phyloP scores from a whole-genome alignment of 2,797 vertebrate species.

The Enteromius thamalakanensis region DNA sequence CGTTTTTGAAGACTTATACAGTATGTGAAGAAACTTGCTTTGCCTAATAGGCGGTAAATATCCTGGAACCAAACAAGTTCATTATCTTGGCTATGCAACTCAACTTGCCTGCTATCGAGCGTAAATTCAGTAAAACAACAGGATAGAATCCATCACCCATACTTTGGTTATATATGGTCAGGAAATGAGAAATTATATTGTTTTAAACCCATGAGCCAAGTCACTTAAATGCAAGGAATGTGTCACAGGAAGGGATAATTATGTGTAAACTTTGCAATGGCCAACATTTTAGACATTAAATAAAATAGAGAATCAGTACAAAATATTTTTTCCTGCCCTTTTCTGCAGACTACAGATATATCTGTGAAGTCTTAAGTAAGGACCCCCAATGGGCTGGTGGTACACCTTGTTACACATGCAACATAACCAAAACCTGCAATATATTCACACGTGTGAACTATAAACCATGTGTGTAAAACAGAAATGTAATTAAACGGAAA shows the following conservation, averaged over 20 bases:
- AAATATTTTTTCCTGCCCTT: background rate
- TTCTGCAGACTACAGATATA: background rate
- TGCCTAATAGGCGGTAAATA: background rate
- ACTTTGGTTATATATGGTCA: conserved; percentile 47
- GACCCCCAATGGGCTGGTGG: background rate
- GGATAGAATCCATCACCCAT: background rate
- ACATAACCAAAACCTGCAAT: background rate
- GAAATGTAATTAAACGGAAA: conserved; percentile 23
- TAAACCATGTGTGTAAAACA: conserved; percentile 32
- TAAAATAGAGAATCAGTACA: background rate
- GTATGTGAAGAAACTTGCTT: background rate
- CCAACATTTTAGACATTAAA: conserved; percentile 16
- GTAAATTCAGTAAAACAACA: background rate
- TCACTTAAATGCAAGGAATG: conserved; percentile 11
- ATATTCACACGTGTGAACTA: conserved; percentile 20
- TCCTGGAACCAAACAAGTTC: background rate
- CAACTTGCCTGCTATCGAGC: background rate
- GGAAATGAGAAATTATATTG: conserved; percentile 35
- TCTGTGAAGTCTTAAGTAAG: background rate
- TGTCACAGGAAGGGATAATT: conserved; percentile 12
- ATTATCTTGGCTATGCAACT: background rate
- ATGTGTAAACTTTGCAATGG: background rate
- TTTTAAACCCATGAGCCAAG: conserved; percentile 42
- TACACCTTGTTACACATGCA: background rate
- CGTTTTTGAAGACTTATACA: conserved; percentile 21